A percentile compares a stretch with the other conserved stretches of the same genome.
Conservation (phyloP, 2,888 invertebrate species). For the Heterodera filipjevi region DNA sequence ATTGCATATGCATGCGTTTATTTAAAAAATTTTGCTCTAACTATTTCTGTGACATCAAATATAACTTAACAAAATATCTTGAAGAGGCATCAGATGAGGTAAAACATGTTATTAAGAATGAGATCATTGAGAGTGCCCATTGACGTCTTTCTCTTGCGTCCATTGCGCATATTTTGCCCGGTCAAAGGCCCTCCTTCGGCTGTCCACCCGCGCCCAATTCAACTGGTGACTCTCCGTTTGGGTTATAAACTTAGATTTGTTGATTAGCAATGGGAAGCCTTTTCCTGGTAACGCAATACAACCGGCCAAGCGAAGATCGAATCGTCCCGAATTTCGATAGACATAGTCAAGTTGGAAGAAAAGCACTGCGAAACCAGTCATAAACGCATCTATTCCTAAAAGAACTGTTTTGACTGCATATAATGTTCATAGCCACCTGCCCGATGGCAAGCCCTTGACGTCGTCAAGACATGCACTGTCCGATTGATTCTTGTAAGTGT, state of each 20-base stretch:
- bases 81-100: no score
- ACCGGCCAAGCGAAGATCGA: constrained; percentile 31
- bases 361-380: constrained; percentile 58
- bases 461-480: background rate
- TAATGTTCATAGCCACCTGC: background rate
- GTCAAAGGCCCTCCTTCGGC: constrained; percentile 21
- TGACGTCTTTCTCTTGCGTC: background rate
- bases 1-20: no score
- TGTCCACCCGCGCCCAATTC: constrained; percentile 32
- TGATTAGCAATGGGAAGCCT: constrained; percentile 33
- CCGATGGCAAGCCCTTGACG: constrained; percentile 6
- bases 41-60: no score
- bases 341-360: constrained; percentile 45
- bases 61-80: no score
- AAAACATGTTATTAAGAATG: no score
- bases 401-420: no score
- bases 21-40: no score
- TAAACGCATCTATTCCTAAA: constrained; percentile 61
- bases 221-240: constrained; percentile 33
- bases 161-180: background rate
- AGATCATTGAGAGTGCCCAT: background rate
- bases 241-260: constrained; percentile 29
- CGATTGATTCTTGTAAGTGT: constrained; percentile 12
- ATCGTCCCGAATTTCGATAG: constrained; percentile 9
- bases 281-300: constrained; percentile 33